Evolutionary conservation across 2,797 vertebrate species (phyloP).

Genomic region (Pampus argenteus): DNA sequence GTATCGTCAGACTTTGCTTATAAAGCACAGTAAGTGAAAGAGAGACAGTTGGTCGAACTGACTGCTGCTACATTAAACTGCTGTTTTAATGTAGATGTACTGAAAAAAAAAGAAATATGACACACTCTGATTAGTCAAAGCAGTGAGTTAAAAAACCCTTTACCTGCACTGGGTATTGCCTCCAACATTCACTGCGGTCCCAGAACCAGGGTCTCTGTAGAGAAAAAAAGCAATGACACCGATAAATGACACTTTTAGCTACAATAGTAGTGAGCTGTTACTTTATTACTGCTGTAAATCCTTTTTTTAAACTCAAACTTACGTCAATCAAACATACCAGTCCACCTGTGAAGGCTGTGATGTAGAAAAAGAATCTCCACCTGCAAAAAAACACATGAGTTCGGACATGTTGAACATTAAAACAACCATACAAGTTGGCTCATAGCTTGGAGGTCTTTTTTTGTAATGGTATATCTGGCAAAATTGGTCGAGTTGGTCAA

Average conservation of each 20-base stretch:
- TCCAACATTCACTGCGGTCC: conserved; percentile 91
- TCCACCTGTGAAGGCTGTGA: conserved; percentile 86
- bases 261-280: background rate
- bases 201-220: conserved; percentile 93
- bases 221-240: background rate
- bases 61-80: too few species aligned
- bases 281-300: background rate
- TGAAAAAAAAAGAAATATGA: background rate
- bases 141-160: conserved; percentile 52
- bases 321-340: conserved; percentile 87
- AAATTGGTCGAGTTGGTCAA: background rate
- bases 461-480: background rate
- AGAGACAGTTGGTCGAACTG: too few species aligned
- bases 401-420: conserved; percentile 2
- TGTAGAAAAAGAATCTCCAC: conserved; percentile 93
- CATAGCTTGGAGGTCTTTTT: background rate
- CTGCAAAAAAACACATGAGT: conserved; percentile 74
- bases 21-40: background rate
- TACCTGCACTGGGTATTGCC: conserved; percentile 91
- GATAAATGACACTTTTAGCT: background rate
- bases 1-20: background rate
- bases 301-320: conserved; percentile 74
- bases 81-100: background rate
- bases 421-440: background rate
- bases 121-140: background rate